Conservation (phyloP, 2,113 vertebrate species). For the Cranoglanis bouderius region DNA sequence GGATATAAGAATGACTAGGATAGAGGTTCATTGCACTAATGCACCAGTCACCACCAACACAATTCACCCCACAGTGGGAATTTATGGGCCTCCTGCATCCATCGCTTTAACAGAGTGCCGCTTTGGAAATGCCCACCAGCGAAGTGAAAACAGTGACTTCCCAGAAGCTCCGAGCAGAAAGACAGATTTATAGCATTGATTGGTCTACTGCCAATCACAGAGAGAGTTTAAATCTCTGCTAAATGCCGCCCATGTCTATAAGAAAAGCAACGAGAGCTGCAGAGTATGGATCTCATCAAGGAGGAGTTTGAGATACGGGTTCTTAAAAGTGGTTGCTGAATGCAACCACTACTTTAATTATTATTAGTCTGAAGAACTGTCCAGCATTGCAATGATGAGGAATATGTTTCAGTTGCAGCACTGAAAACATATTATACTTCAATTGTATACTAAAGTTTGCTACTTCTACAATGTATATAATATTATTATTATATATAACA, state of each 20-base stretch:
- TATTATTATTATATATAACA: no score
- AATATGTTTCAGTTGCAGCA: not conserved
- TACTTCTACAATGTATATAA: not conserved
- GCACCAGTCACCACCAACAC: not conserved
- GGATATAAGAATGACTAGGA: not conserved
- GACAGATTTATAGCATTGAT: not conserved
- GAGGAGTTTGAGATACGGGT: not conserved
- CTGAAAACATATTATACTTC: not conserved
- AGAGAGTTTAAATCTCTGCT: not conserved
- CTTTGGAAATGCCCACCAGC: not conserved
- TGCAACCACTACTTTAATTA: not conserved
- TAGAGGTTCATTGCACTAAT: conserved; percentile 3
- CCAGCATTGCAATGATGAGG: not conserved
- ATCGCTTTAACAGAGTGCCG: conserved; percentile 9
- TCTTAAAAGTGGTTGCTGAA: not conserved
- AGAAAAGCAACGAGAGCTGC: not conserved
- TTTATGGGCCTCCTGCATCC: conserved; percentile 16
- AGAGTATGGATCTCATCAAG: not conserved
- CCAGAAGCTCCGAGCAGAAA: conserved; percentile 15
- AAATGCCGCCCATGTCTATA: not conserved
- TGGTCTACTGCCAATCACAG: conserved; percentile 2
- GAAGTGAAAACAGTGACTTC: not conserved
- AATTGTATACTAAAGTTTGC: not conserved
- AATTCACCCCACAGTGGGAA: not conserved
- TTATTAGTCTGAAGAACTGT: not conserved